Evolutionary conservation across 2,113 vertebrate species (phyloP), one percentile per base, ranked within the genome.

Genomic region (Tringa solitaria): DNA sequence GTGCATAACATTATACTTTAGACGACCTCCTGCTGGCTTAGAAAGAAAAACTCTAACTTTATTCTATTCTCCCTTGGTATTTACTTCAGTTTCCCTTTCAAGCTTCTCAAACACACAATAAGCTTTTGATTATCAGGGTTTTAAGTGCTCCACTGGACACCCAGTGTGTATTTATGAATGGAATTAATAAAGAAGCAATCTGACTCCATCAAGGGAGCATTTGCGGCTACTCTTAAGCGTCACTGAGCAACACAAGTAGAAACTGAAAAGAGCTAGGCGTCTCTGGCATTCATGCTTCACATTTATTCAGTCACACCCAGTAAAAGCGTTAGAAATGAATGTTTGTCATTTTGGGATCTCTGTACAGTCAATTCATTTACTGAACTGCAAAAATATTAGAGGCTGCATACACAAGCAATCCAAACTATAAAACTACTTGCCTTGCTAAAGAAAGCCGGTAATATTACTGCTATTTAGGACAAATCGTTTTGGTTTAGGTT

Each of bases 171-270:
- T 97, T 98, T 99, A 98, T 98, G 98, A 98, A 98, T 96, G 97
- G 98, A 97, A 98, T 98, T 98, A 97, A 97, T 97, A 97, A 99
- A 98, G 97, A 97, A 98, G 98, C 97, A 98, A 98, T 97, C 73
- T 10, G 88, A 97, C 84, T 96, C 96, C 86, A 94, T 93, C 98
- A 57, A 94, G 98, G 98, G 98, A 98, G 88, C 84, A 69, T 94
- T 97, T 96, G 88, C n/a, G 77, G 91, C 4, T 96, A 93, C 87
- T 83, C 91, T 81, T 91, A 75, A 97, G 93, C 5, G 5, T 94
- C 89, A 93, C 90, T 88, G 89, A 72, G 77, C 54, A 90, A 82
- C 93, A 86, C 56, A 41, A 82, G 82, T 84, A 95, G 95, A 96
- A 97, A 96, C 14, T 78, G 86, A 96, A 95, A 94, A 56, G 9